Evolutionary conservation across 1,140 invertebrate species (phyloP), one percentile per base, ranked within the genome.

Genomic region (Drosophila aff.): DNA sequence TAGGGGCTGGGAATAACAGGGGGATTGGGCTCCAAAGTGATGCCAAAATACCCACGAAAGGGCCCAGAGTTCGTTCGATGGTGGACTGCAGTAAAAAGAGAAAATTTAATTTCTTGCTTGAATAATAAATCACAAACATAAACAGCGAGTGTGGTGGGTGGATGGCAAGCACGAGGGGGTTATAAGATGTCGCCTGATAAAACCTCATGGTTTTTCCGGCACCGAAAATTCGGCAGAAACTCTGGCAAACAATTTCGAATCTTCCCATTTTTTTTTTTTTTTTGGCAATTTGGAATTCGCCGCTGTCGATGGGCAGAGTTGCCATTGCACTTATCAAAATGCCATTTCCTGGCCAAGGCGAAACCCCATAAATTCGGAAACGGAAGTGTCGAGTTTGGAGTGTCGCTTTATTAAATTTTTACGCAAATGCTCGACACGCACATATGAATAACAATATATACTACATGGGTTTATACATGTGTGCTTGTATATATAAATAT

Each of bases 81-180:
- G 38, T 40, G 31, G 41, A 26, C 63, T 83, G 81, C 79, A 77
- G 76, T 79, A 89, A 84, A 90, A 85, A 76, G 81, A 77, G 79
- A 90, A 90, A 91, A 91, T 89, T 91, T 91, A 91, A 91, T 91
- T 91, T 91, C 83, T 87, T 84, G 81, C 81, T 78, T 77, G 89
- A 89, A 91, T 91, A 91, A 91, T 91, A 91, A 91, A 91, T 91
- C 89, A 91, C 82, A 91, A 84, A 89, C 81, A 89, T 84, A 89
- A 73, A 89, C 84, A 85, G 81, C 63, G 61, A 69, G 44, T 50
- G 69, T 31, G 50, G 69, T 31, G 43, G 43, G 26, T 53, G 36
- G 28, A 15, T 8, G 28, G 60, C 7, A 23, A 44, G 21, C 26
- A 46, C 28, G 36, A 26, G 36, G 33, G 18, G n/a, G 26, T 16